Conservation (phyloP, 35 echinoderm and acorn worm species). For the Lytechinus variegatus region DNA sequence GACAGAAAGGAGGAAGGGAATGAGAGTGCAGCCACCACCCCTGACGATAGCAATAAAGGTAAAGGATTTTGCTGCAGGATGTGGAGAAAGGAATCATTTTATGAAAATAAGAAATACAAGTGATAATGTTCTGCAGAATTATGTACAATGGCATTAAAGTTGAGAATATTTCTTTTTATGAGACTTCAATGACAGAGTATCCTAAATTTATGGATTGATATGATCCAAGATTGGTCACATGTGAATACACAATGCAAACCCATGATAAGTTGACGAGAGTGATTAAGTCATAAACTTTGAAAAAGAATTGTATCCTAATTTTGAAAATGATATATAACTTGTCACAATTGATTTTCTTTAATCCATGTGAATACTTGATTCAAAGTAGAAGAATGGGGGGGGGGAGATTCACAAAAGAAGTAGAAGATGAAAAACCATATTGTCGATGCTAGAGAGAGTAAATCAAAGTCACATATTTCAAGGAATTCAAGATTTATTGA, state of each 20-base stretch:
- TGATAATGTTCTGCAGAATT: not conserved
- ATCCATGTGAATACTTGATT: too few relatives aligned
- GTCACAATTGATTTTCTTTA: too few relatives aligned
- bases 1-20: not conserved
- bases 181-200: not conserved
- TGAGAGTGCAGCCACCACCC: not conserved
- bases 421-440: too few relatives aligned
- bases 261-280: too few relatives aligned
- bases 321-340: too few relatives aligned
- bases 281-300: too few relatives aligned
- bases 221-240: not conserved
- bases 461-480: too few relatives aligned
- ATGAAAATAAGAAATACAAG: not conserved
- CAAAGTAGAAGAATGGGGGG: too few relatives aligned
- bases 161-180: not conserved
- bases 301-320: too few relatives aligned
- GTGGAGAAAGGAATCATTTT: not conserved
- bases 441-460: too few relatives aligned
- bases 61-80: not conserved
- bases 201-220: not conserved
- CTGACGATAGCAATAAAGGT: conserved; percentile 30
- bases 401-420: too few relatives aligned
- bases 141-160: not conserved
- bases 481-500: too few relatives aligned
- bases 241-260: not conserved